phyloP scores from a whole-genome alignment of 2,888 invertebrate genomes.

The Tenthredo distinguenda region DNA sequence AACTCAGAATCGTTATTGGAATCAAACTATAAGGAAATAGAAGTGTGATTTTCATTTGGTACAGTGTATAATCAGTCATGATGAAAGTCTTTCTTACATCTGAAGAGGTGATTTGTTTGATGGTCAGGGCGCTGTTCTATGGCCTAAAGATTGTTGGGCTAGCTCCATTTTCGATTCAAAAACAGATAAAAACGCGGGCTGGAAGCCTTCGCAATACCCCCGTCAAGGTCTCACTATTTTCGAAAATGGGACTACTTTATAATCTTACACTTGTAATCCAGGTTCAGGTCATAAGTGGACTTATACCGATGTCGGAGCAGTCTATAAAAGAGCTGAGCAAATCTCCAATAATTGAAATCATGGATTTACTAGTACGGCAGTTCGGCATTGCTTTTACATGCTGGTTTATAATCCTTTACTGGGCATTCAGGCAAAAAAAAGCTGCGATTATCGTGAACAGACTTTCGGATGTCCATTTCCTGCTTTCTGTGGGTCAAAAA shows the following conservation, averaged over 20 bases:
- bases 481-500: not conserved
- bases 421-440: not conserved
- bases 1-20: not conserved
- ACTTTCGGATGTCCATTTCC: not conserved
- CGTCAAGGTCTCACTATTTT: not conserved
- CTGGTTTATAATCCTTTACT: not conserved
- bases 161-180: not conserved
- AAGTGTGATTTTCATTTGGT: not conserved
- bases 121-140: not conserved
- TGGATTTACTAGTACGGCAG: not conserved
- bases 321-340: too few relatives aligned
- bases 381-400: not conserved
- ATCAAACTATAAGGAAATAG: not conserved
- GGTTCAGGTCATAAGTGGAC: not conserved
- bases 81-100: not conserved
- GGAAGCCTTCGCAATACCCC: not conserved
- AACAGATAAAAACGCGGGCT: not conserved
- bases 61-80: not conserved
- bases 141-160: constrained; percentile 7
- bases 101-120: not conserved
- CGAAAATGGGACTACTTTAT: constrained; percentile 16
- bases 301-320: too few relatives aligned
- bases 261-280: not conserved
- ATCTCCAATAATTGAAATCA: too few relatives aligned
- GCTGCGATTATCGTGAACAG: not conserved